Evolutionary conservation across 1,140 invertebrate species (phyloP), one percentile per base, ranked within the genome.

Genomic region (Agrilus planipennis): DNA sequence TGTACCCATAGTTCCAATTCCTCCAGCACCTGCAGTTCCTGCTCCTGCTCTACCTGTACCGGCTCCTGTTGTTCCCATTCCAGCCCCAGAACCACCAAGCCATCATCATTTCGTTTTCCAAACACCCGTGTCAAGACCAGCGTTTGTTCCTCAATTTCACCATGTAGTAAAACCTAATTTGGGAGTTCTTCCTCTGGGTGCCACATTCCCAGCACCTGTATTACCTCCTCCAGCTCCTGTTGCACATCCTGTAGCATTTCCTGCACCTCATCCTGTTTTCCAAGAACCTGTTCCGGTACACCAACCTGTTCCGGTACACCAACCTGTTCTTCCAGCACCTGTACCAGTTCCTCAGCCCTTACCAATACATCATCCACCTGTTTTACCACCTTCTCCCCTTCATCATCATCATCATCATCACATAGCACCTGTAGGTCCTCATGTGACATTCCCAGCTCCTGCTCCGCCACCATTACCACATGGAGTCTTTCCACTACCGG

Each of bases 61-160:
- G 7, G 7, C 7, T 27, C 7, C 23, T 27, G 7, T 12, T 9
- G 23, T 27, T 27, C 7, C 7, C 12, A 7, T 27, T 9, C 7
- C 7, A 27, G 7, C 23, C 12, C 12, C 12, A 12, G 7, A 9
- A 27, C 23, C 18, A 36, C 18, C 3, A 10, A 18, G 20, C 7
- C 34, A 36, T 22, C 20, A 36, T 23, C 23, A 36, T 23, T 36
- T n/a, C 17, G 20, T 15, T 23, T 36, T 36, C 14, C 34, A 36
- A 36, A 36, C 34, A 22, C 34, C 34, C 6, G n/a, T 36, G 6
- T 3, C 21, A 36, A 36, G 23, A 16, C 32, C 32, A 3, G 15
- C 4, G 5, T 18, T 34, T 3, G 10, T 34, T 4, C 14, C 32
- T 3, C 32, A 34, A n/a, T n/a, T 6, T 4, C 4, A 9, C 7